A percentile compares a stretch with the other conserved stretches of the same genome.
Conservation (phyloP, 2,888 invertebrate species). For the Gnatocerus cornutus region DNA sequence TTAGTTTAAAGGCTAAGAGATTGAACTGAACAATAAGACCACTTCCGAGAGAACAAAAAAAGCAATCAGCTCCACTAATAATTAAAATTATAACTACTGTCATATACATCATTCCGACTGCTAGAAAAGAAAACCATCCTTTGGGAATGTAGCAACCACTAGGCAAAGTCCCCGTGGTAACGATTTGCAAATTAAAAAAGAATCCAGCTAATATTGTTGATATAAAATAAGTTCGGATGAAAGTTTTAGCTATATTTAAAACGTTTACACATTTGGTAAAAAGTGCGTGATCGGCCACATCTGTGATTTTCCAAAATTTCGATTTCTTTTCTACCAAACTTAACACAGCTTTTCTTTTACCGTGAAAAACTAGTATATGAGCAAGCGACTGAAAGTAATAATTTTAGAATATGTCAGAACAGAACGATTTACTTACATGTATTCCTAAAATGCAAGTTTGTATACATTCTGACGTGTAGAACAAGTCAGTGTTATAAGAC, state of each 20-base stretch:
- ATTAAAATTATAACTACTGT: neutral
- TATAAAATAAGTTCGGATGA: neutral
- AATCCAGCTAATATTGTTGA: too few relatives aligned
- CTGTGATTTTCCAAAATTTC: slow-evolving; percentile 9
- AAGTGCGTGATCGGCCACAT: neutral
- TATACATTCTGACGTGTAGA: slow-evolving; percentile 7
- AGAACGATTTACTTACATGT: neutral
- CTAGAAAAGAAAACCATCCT: slow-evolving; percentile 19
- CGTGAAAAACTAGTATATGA: neutral
- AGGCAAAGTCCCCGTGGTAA: slow-evolving; percentile 5
- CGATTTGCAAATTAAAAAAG: slow-evolving; percentile 13
- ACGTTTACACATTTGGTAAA: neutral
- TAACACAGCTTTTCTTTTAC: neutral
- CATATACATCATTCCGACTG: slow-evolving; percentile 7
- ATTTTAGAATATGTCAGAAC: neutral
- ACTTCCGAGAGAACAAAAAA: slow-evolving; percentile 12
- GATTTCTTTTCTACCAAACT: slow-evolving; percentile 1
- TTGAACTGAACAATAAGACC: slow-evolving; percentile 5
- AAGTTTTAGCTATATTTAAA: too few relatives aligned
- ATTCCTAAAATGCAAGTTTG: slow-evolving; percentile 2
- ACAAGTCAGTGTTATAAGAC: slow-evolving; percentile 6
- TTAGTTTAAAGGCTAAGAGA: neutral
- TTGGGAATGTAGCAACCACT: slow-evolving; percentile 14
- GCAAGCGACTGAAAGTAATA: neutral
- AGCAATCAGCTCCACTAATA: neutral